phyloP scores from a whole-genome alignment of 2,888 invertebrate genomes.

The Ormyrus pomaceus region DNA sequence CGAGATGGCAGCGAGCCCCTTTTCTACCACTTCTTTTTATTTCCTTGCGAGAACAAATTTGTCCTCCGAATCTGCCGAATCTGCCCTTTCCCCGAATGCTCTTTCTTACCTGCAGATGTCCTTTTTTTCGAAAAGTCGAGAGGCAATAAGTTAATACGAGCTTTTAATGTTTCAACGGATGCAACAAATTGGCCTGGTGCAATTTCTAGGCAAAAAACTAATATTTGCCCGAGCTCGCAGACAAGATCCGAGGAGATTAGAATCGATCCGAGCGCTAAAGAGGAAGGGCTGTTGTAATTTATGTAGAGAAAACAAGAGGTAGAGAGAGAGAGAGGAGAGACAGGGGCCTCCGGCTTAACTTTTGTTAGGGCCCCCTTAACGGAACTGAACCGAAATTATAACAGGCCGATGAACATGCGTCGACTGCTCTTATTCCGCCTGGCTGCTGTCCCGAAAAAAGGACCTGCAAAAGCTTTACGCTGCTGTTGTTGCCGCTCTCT shows the following conservation, averaged over 20 bases:
- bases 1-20: conserved; percentile 11
- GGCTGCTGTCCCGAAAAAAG: conserved; percentile 61
- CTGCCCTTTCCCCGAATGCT: no score
- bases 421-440: conserved; percentile 76
- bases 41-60: no score
- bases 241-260: background rate
- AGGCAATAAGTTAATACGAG: no score
- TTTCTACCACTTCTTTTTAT: no score
- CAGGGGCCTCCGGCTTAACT: conserved; percentile 67
- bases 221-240: background rate
- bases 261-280: background rate
- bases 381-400: conserved; percentile 73
- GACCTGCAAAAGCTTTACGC: conserved; percentile 1
- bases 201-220: no score
- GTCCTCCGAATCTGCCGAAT: no score
- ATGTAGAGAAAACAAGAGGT: conserved; percentile 33
- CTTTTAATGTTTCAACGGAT: no score
- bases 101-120: no score
- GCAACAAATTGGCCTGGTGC: no score
- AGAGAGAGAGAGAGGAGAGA: conserved; percentile 6
- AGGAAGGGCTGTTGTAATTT: conserved; percentile 14
- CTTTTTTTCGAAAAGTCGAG: no score
- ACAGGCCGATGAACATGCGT: conserved; percentile 75
- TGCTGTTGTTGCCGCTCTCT: background rate
- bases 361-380: conserved; percentile 55